Percentiles rank a stretch among this genome's conserved stretches.
Evolutionary conservation across 2,113 vertebrate genomes (phyloP).

Genomic region (Hemibagrus wyckioides): DNA sequence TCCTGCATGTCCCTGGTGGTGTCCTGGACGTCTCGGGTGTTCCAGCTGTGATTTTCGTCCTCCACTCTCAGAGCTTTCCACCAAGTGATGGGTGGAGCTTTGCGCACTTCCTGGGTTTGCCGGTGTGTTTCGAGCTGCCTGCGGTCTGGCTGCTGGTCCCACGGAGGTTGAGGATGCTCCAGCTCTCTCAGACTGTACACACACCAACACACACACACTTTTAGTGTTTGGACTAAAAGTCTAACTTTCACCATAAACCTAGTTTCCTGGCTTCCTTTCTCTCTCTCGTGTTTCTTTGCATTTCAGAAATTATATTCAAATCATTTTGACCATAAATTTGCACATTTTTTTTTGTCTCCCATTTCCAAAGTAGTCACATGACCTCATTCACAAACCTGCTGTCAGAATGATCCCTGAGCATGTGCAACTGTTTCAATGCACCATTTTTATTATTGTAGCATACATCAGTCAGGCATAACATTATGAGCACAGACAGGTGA

Average conservation of each 20-base stretch:
- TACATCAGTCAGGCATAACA: no score
- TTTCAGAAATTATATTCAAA: not conserved
- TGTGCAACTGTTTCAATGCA: not conserved
- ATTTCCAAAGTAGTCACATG: not conserved
- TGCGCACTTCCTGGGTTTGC: slow-evolving; percentile 61
- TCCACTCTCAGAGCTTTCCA: slow-evolving; percentile 64
- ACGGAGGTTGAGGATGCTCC: slow-evolving; percentile 64
- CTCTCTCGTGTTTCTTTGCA: not conserved
- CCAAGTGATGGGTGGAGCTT: slow-evolving; percentile 65
- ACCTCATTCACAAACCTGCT: not conserved
- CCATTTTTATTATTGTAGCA: not conserved
- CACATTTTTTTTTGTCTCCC: not conserved
- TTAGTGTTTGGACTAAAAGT: no score
- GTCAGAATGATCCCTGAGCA: not conserved
- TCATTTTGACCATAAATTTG: not conserved
- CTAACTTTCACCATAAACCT: not conserved
- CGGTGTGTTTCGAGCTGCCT: slow-evolving; percentile 51
- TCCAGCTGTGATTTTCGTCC: slow-evolving; percentile 42
- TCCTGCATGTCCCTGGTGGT: slow-evolving; percentile 64
- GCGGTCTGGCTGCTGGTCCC: slow-evolving; percentile 66
- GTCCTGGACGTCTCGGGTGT: slow-evolving; percentile 53
- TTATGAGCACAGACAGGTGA: no score
- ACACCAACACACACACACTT: not conserved
- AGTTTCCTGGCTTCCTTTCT: not conserved
- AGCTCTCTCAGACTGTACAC: slow-evolving; percentile 70